These are phyloP conservation scores for Ormia ochracea DNA, from an alignment of 2,888 invertebrate genomes.

Conservation along the genomic window DNA sequence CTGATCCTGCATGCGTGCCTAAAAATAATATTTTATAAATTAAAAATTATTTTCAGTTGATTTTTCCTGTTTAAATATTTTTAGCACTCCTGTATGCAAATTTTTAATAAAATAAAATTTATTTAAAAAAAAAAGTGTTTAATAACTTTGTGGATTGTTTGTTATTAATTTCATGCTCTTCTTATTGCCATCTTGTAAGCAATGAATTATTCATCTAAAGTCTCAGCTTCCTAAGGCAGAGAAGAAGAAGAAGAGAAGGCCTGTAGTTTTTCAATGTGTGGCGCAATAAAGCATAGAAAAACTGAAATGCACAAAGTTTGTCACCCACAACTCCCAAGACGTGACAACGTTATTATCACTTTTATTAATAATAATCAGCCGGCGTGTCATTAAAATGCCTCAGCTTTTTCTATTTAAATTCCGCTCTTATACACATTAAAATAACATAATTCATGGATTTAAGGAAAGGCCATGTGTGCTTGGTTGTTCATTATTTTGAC, in stretches of 20 bases:
- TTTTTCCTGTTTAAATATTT: too few relatives aligned
- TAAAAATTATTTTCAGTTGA: too few relatives aligned
- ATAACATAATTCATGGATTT: background rate
- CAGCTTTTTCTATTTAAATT: slow-evolving; percentile 27
- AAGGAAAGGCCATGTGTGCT: background rate
- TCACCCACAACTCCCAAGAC: slow-evolving; percentile 38
- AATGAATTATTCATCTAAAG: background rate
- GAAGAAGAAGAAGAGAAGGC: background rate
- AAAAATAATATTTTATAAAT: too few relatives aligned
- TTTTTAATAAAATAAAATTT: too few relatives aligned
- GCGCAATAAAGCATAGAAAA: slow-evolving; percentile 1
- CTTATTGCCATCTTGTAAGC: slow-evolving; percentile 2
- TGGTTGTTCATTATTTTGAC: background rate
- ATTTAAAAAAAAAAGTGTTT: too few relatives aligned
- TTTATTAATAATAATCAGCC: slow-evolving; percentile 52
- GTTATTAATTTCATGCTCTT: slow-evolving; percentile 13
- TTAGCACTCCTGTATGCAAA: too few relatives aligned
- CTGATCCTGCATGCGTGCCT: too few relatives aligned
- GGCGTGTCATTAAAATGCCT: slow-evolving; percentile 35
- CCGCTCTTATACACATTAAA: background rate
- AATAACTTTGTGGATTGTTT: slow-evolving; percentile 16
- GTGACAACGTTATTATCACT: slow-evolving; percentile 55
- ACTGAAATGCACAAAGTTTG: slow-evolving; percentile 43
- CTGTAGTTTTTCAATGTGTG: background rate
- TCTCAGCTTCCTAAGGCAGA: background rate